These are phyloP conservation scores for Diabrotica virgifera DNA, from an alignment of 1,140 invertebrate genomes.

Conservation along the genomic window DNA sequence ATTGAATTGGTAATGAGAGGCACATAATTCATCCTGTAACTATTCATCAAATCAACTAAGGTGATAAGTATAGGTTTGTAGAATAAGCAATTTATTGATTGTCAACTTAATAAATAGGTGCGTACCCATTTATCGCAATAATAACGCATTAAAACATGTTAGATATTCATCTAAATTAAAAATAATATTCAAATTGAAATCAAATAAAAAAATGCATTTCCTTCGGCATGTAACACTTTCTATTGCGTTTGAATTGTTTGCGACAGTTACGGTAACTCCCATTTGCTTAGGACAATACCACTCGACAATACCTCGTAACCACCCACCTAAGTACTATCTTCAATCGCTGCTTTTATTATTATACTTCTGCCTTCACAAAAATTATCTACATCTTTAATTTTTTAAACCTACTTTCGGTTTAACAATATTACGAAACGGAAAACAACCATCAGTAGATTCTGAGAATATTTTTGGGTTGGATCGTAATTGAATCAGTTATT, in stretches of 20 bases:
- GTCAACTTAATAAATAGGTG: neutral
- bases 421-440: neutral
- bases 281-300: conserved; percentile 1
- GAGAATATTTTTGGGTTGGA: neutral
- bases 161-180: conserved; percentile 1
- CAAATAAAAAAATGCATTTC: neutral
- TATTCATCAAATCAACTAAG: too few relatives aligned
- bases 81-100: too few relatives aligned
- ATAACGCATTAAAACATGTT: neutral
- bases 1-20: too few relatives aligned
- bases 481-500: neutral
- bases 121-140: neutral
- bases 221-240: conserved; percentile 1
- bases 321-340: neutral
- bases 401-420: conserved; percentile 2
- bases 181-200: neutral
- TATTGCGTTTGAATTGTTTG: conserved; percentile 2
- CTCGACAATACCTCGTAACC: conserved; percentile 1
- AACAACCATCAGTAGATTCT: neutral
- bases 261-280: conserved; percentile 1
- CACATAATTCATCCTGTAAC: too few relatives aligned
- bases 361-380: neutral
- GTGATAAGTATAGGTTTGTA: too few relatives aligned
- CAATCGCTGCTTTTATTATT: conserved; percentile 1
- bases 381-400: conserved; percentile 3